Evolutionary conservation across 1,140 invertebrate genomes (phyloP).

Genomic region (Drosophila parabipectinata): DNA sequence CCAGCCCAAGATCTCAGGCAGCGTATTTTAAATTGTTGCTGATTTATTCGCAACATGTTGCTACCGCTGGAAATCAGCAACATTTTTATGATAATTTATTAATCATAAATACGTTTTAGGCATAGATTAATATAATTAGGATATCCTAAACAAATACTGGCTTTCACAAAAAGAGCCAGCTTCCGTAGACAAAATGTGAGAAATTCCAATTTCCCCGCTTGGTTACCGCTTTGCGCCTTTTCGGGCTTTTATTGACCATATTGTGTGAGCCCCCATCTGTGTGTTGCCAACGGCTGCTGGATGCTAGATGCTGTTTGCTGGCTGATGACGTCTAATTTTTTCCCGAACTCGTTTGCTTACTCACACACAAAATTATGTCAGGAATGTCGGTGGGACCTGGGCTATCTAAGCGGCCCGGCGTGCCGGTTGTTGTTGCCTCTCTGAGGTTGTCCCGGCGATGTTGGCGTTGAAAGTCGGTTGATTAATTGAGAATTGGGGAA

Average conservation of each 20-base stretch:
- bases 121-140: background rate
- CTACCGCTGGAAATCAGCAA: constrained; percentile 41
- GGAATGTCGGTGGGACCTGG: constrained; percentile 67
- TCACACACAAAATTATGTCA: constrained; percentile 80
- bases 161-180: constrained; percentile 4
- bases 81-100: background rate
- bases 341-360: constrained; percentile 78
- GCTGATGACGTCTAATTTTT: constrained; percentile 76
- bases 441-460: constrained; percentile 14
- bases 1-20: constrained; percentile 44
- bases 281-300: constrained; percentile 40
- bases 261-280: constrained; percentile 27
- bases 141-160: constrained; percentile 1
- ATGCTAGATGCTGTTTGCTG: background rate
- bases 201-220: constrained; percentile 54
- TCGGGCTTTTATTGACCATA: constrained; percentile 25
- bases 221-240: constrained; percentile 16
- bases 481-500: constrained; percentile 53
- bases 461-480: constrained; percentile 54
- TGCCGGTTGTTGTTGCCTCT: constrained; percentile 27
- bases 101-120: background rate
- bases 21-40: constrained; percentile 27
- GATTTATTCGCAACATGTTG: constrained; percentile 71
- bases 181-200: constrained; percentile 34
- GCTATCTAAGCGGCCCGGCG: constrained; percentile 16